phyloP scores from a whole-genome alignment of 2,888 invertebrate species.

The Leptura quadrifasciata region DNA sequence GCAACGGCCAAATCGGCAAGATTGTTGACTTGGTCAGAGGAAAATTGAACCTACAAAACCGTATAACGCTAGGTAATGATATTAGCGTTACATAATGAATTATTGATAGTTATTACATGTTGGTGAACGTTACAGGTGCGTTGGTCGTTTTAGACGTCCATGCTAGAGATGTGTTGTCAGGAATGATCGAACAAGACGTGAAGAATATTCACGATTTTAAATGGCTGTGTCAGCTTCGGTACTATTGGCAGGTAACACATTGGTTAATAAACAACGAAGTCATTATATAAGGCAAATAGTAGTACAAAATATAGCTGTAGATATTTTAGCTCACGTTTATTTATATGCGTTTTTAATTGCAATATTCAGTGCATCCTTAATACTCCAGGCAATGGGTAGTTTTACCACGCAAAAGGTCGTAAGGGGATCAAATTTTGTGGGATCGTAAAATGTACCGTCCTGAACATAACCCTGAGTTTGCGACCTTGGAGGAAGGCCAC shows the following conservation, averaged over 20 bases:
- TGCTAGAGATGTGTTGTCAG: constrained; percentile 89
- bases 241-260: constrained; percentile 84
- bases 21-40: constrained; percentile 92
- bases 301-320: too few species aligned
- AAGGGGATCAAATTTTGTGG: too few species aligned
- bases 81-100: not conserved
- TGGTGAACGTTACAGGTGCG: constrained; percentile 78
- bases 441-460: too few species aligned
- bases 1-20: constrained; percentile 86
- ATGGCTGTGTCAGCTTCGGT: constrained; percentile 92
- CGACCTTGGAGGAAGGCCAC: too few species aligned
- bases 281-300: too few species aligned
- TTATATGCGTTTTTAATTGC: too few species aligned
- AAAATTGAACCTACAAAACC: constrained; percentile 88
- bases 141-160: constrained; percentile 95
- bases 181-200: constrained; percentile 81
- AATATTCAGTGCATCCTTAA: too few species aligned
- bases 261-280: not conserved
- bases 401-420: too few species aligned
- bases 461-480: too few species aligned
- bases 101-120: not conserved
- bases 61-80: constrained; percentile 84
- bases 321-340: too few species aligned
- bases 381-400: too few species aligned
- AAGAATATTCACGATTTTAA: constrained; percentile 87